These are phyloP conservation scores for Phylloscopus collybita DNA, from an alignment of 2,797 vertebrate species.

Conservation along the genomic window DNA sequence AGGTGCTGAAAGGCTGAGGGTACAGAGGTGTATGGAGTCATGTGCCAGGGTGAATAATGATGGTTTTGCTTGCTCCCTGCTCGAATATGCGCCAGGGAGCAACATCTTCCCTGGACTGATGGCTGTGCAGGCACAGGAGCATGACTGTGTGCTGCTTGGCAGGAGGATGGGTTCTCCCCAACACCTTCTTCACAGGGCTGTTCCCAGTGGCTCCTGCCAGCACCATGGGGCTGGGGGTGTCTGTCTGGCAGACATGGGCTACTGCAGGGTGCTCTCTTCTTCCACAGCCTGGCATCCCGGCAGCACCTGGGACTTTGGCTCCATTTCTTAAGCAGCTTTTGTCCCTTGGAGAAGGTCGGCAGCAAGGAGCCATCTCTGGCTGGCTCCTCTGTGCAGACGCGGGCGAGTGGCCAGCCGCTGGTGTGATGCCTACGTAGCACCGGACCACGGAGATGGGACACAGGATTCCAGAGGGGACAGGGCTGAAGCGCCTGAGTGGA, in stretches of 20 bases:
- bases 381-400: background rate
- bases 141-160: background rate
- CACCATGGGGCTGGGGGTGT: background rate
- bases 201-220: background rate
- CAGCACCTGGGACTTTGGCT: conserved; percentile 27
- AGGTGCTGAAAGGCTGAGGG: background rate
- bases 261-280: background rate
- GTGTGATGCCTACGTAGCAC: conserved; percentile 66
- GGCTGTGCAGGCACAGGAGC: background rate
- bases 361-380: background rate
- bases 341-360: background rate
- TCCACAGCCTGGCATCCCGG: background rate
- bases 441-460: background rate
- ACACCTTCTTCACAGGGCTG: background rate
- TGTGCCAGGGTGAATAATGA: rapidly evolving
- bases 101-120: background rate
- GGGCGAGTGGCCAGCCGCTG: conserved; percentile 29
- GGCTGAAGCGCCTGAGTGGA: background rate
- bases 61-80: rapidly evolving
- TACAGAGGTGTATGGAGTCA: rapidly evolving
- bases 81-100: rapidly evolving
- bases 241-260: rapidly evolving
- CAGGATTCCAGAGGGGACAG: conserved; percentile 40
- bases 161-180: background rate
- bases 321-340: conserved; percentile 9